Conservation (phyloP, 2,888 invertebrate species). For the Catocala fraxini region DNA sequence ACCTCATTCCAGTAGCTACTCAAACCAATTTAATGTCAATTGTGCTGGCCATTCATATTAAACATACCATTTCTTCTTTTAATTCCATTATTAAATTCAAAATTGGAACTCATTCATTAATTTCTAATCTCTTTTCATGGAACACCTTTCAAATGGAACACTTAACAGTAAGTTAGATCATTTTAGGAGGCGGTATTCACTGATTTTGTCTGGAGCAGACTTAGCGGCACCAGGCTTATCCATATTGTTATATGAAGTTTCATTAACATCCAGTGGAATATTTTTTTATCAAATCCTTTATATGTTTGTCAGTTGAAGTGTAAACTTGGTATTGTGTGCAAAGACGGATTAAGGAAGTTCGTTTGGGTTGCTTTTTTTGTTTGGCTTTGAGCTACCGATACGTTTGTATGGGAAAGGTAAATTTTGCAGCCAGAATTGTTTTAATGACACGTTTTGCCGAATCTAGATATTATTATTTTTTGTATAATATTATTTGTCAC, state of each 20-base stretch:
- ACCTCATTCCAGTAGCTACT: constrained; percentile 15
- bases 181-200: constrained; percentile 32
- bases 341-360: constrained; percentile 66
- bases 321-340: constrained; percentile 72
- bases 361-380: constrained; percentile 40
- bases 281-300: constrained; percentile 46
- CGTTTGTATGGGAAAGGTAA: constrained; percentile 5
- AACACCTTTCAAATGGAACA: constrained; percentile 50
- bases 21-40: constrained; percentile 21
- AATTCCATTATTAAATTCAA: constrained; percentile 23
- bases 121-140: constrained; percentile 51
- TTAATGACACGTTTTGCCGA: too few species aligned
- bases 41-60: constrained; percentile 12
- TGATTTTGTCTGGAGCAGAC: constrained; percentile 60
- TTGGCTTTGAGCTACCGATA: constrained; percentile 57
- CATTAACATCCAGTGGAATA: constrained; percentile 66
- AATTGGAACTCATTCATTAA: constrained; percentile 47
- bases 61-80: constrained; percentile 17
- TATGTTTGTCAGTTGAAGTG: constrained; percentile 70
- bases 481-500: too few species aligned
- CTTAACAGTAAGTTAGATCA: constrained; percentile 40
- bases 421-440: neutral
- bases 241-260: constrained; percentile 65
- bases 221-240: constrained; percentile 73
- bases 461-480: too few species aligned